Evolutionary conservation across 2,888 invertebrate species (phyloP).

Genomic region (Torymus texanus): DNA sequence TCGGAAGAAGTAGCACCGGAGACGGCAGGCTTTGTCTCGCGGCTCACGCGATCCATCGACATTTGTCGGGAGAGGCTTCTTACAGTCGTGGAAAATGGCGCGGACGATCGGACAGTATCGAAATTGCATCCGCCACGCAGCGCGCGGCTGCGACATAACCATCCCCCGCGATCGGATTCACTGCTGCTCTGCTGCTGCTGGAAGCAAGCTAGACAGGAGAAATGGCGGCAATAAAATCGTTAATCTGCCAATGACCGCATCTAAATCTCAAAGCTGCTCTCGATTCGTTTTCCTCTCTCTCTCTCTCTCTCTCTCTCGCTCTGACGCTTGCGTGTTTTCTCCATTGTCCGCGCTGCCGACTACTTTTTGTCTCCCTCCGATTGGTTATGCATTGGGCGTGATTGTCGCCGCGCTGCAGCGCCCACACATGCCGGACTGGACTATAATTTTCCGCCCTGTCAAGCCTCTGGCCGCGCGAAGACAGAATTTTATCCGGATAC

Average conservation of each 20-base stretch:
- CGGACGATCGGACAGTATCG: slow-evolving; percentile 44
- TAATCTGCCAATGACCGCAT: slow-evolving; percentile 51
- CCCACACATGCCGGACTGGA: too few relatives aligned
- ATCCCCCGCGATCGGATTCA: too few relatives aligned
- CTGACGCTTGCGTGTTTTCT: slow-evolving; percentile 43
- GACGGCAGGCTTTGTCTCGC: slow-evolving; percentile 13
- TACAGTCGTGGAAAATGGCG: slow-evolving; percentile 20
- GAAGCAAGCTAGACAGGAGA: background rate
- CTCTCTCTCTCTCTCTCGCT: background rate
- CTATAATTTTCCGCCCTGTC: slow-evolving; percentile 33
- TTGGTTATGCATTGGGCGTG: slow-evolving; percentile 22
- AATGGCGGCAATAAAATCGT: slow-evolving; percentile 46
- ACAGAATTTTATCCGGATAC: slow-evolving; percentile 17
- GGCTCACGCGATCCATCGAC: slow-evolving; percentile 31
- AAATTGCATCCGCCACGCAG: slow-evolving; percentile 37
- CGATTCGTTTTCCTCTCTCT: slow-evolving; percentile 36
- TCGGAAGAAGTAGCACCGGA: background rate
- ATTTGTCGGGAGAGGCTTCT: slow-evolving; percentile 36
- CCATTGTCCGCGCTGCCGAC: slow-evolving; percentile 32
- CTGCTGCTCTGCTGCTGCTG: background rate
- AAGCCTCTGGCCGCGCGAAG: background rate
- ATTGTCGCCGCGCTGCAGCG: slow-evolving; percentile 21
- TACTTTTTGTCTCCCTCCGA: background rate
- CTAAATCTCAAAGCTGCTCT: slow-evolving; percentile 48
- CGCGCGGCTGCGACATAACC: slow-evolving; percentile 20